A percentile compares a stretch with the other conserved stretches of the same genome.
These are phyloP conservation scores for Ypsolopha sequella DNA, from an alignment of 2,888 invertebrate species.

Conservation along the genomic window DNA sequence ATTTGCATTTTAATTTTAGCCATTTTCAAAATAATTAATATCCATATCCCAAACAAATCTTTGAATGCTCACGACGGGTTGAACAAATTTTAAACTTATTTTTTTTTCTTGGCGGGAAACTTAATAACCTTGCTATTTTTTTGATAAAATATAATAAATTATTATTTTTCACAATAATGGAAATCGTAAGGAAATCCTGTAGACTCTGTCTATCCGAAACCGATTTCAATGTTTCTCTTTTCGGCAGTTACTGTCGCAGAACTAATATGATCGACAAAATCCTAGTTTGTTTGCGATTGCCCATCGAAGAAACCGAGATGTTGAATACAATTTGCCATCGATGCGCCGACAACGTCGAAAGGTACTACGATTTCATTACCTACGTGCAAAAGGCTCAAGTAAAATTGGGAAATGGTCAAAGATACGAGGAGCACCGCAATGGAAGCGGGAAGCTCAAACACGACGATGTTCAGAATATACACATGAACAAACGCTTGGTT, in stretches of 20 bases:
- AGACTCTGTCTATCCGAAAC: slow-evolving; percentile 46
- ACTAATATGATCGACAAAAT: slow-evolving; percentile 47
- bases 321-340: slow-evolving; percentile 46
- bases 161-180: slow-evolving; percentile 26
- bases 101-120: slow-evolving; percentile 21
- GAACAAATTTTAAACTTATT: not conserved
- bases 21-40: not conserved
- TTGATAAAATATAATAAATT: slow-evolving; percentile 9
- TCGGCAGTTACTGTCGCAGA: slow-evolving; percentile 38
- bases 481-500: slow-evolving; percentile 27
- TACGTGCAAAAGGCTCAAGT: slow-evolving; percentile 42
- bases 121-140: slow-evolving; percentile 5
- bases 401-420: slow-evolving; percentile 17
- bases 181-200: slow-evolving; percentile 38
- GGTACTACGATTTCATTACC: slow-evolving; percentile 42
- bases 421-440: slow-evolving; percentile 15
- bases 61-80: not conserved
- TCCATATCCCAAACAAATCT: not conserved
- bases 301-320: slow-evolving; percentile 41
- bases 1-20: slow-evolving; percentile 23
- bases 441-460: slow-evolving; percentile 11
- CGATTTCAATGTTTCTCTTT: slow-evolving; percentile 49
- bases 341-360: slow-evolving; percentile 48
- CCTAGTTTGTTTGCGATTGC: slow-evolving; percentile 40
- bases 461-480: not conserved